Evolutionary conservation across 2,888 invertebrate species (phyloP).

Genomic region (Eulithis prunata): DNA sequence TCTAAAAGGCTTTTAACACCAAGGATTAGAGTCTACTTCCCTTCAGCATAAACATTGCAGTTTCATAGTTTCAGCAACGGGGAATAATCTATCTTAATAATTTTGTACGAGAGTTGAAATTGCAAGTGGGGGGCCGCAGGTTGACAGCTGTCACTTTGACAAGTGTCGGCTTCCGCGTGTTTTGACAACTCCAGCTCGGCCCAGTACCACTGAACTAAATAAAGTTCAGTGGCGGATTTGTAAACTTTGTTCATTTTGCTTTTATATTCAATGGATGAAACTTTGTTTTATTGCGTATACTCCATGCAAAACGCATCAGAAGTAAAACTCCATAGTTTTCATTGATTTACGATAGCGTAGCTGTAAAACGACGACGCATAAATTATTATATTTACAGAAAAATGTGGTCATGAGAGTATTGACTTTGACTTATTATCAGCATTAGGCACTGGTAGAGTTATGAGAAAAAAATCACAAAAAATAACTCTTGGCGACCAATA

Average conservation of each 20-base stretch:
- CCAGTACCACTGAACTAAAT: slow-evolving; percentile 28
- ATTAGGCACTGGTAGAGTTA: too few species aligned
- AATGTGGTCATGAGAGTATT: too few species aligned
- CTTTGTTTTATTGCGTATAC: neutral
- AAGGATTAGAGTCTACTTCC: slow-evolving; percentile 26
- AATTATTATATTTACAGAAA: too few species aligned
- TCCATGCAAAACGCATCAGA: neutral
- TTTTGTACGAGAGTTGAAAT: slow-evolving; percentile 26
- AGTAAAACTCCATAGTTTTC: neutral
- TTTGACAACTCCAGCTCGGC: slow-evolving; percentile 33
- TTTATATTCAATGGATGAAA: slow-evolving; percentile 3
- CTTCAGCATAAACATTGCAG: slow-evolving; percentile 7
- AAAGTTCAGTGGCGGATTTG: slow-evolving; percentile 28
- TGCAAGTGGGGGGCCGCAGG: slow-evolving; percentile 26
- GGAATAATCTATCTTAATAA: slow-evolving; percentile 30
- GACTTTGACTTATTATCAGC: too few species aligned
- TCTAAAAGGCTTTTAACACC: slow-evolving; percentile 28
- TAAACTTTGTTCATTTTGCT: slow-evolving; percentile 35
- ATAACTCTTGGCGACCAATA: too few species aligned
- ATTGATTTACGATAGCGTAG: too few species aligned
- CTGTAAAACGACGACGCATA: too few species aligned
- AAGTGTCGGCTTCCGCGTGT: slow-evolving; percentile 30
- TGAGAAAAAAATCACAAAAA: too few species aligned
- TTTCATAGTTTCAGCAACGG: slow-evolving; percentile 18
- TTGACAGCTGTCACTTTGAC: slow-evolving; percentile 41